A percentile compares a stretch with the other conserved stretches of the same genome.
These are phyloP conservation scores for Plectropomus leopardus DNA, from an alignment of 2,113 vertebrate genomes.

Conservation along the genomic window DNA sequence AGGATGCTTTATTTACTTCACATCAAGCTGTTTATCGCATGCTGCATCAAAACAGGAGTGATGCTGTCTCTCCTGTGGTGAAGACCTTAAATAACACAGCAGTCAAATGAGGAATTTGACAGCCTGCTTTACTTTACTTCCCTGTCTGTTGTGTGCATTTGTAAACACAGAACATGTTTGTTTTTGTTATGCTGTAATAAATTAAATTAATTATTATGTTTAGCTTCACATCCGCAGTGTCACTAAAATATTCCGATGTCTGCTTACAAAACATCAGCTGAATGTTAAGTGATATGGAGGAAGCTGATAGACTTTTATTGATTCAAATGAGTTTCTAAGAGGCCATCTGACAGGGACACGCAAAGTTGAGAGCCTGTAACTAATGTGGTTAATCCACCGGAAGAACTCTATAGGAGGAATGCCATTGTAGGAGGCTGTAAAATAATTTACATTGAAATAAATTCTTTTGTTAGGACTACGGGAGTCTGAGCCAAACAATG, in stretches of 20 bases:
- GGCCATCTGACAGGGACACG: conserved; percentile 34
- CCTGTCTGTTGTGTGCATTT: not conserved
- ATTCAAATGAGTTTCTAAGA: conserved; percentile 48
- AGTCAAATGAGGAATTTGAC: conserved; percentile 29
- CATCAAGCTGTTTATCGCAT: conserved; percentile 41
- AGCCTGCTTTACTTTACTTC: not conserved
- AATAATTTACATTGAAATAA: conserved; percentile 71
- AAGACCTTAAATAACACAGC: not conserved
- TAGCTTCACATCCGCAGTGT: not conserved
- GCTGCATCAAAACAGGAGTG: conserved; percentile 27
- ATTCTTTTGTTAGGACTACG: conserved; percentile 40
- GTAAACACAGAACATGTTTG: not conserved
- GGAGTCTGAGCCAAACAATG: conserved; percentile 40
- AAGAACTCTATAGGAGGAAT: conserved; percentile 62
- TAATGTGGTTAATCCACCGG: conserved; percentile 73
- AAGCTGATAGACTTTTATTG: conserved; percentile 32
- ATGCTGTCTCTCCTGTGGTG: conserved; percentile 21
- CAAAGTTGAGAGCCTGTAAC: conserved; percentile 53
- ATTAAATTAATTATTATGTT: conserved; percentile 7
- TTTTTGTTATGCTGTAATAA: conserved; percentile 6
- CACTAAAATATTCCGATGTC: conserved; percentile 10
- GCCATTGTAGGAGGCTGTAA: conserved; percentile 57
- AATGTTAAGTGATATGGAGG: conserved; percentile 8
- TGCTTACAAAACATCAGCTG: not conserved
- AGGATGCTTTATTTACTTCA: conserved; percentile 30